Conservation (phyloP, 2,888 invertebrate genomes). For the Sphinx pinastri region DNA sequence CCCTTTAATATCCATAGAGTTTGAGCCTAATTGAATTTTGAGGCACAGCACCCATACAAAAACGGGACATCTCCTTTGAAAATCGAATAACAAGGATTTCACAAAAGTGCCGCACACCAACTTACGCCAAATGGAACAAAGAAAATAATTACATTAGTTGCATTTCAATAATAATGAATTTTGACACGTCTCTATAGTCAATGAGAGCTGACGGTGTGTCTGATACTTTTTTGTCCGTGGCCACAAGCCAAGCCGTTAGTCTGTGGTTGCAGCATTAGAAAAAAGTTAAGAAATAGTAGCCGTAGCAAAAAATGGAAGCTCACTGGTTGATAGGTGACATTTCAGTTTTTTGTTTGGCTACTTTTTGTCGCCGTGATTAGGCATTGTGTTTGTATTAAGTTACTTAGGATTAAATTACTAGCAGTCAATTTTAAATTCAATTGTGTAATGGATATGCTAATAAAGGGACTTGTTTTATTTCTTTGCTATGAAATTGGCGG, state of each 20-base stretch:
- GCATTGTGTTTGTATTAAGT: not conserved
- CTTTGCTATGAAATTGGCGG: not conserved
- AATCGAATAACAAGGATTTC: not conserved
- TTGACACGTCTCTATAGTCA: not conserved
- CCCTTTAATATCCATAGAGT: too few relatives aligned
- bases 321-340: not conserved
- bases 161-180: not conserved
- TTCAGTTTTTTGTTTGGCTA: not conserved
- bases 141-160: too few relatives aligned
- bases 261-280: slow-evolving; percentile 26
- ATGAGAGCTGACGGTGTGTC: not conserved
- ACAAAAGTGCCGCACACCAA: not conserved
- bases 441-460: not conserved
- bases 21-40: too few relatives aligned
- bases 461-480: not conserved
- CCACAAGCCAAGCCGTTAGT: slow-evolving; percentile 23
- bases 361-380: slow-evolving; percentile 5
- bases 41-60: too few relatives aligned
- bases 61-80: too few relatives aligned
- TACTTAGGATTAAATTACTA: not conserved
- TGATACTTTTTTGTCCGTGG: slow-evolving; percentile 6
- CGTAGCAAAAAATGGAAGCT: slow-evolving; percentile 9
- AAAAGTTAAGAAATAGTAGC: not conserved
- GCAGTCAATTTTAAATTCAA: not conserved
- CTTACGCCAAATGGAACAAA: too few relatives aligned